Conservation (phyloP, 1,140 invertebrate species). For the Zaprionus lachaisei region DNA sequence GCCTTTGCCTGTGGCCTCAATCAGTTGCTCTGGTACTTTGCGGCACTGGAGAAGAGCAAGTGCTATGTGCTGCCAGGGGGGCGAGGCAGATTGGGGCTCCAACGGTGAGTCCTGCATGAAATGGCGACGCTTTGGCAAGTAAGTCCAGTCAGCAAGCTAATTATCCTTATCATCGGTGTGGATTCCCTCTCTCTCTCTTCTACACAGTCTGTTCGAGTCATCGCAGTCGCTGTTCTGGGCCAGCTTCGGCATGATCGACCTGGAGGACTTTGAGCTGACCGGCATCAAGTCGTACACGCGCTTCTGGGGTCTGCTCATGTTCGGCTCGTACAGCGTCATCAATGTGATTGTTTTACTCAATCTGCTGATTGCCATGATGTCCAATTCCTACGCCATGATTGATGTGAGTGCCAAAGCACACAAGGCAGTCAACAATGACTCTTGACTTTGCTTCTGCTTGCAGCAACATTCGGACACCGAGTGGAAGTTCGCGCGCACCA, state of each 20-base stretch:
- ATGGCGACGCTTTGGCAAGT: conserved; percentile 90
- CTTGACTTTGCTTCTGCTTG: conserved; percentile 31
- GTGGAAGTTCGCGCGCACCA: conserved; percentile 96
- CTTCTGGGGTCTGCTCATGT: conserved; percentile 93
- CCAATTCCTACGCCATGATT: conserved; percentile 94
- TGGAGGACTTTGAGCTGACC: conserved; percentile 91
- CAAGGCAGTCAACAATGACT: neutral
- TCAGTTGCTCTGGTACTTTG: conserved; percentile 96
- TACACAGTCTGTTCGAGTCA: conserved; percentile 92
- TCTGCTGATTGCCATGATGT: conserved; percentile 96
- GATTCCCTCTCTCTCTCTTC: neutral
- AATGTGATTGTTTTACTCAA: conserved; percentile 94
- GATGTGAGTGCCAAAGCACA: conserved; percentile 82
- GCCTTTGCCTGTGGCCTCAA: conserved; percentile 94
- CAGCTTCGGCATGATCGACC: conserved; percentile 93
- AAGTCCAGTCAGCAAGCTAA: conserved; percentile 76
- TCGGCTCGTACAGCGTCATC: conserved; percentile 92
- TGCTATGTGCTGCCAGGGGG: conserved; percentile 88
- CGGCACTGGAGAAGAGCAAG: conserved; percentile 91
- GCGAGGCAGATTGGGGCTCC: conserved; percentile 88
- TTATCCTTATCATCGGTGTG: conserved; percentile 39
- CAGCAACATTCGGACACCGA: conserved; percentile 94
- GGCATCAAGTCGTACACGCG: conserved; percentile 92
- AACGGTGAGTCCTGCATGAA: conserved; percentile 90
- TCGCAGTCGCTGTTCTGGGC: conserved; percentile 96